phyloP scores from a whole-genome alignment of 2,888 invertebrate genomes.

The Xanthorhoe designata region DNA sequence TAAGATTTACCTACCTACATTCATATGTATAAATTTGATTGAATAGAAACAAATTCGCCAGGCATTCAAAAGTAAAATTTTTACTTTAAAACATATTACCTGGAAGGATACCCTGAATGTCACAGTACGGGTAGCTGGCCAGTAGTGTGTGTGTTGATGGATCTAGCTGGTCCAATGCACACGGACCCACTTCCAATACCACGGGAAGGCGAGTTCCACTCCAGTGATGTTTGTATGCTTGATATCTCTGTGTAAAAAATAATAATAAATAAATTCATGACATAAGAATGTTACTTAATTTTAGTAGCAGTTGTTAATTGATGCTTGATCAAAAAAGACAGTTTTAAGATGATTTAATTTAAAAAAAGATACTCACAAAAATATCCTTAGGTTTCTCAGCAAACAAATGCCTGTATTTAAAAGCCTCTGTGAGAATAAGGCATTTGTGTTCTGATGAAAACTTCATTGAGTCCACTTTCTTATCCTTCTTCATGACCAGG shows the following conservation, averaged over 20 bases:
- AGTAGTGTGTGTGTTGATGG: conserved; percentile 93
- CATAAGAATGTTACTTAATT: too few species aligned
- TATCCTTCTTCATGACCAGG: conserved; percentile 94
- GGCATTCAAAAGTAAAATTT: too few species aligned
- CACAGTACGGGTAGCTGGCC: conserved; percentile 85
- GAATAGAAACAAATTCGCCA: too few species aligned
- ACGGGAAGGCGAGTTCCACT: conserved; percentile 95
- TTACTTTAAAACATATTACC: conserved; percentile 16
- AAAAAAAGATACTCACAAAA: conserved; percentile 85
- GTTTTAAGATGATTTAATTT: background rate
- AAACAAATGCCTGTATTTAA: conserved; percentile 92
- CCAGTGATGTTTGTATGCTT: conserved; percentile 98
- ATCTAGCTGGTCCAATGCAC: conserved; percentile 96
- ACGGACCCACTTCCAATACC: conserved; percentile 95
- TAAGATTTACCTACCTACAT: too few species aligned
- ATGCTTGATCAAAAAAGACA: too few species aligned
- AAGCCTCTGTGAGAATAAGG: conserved; percentile 95
- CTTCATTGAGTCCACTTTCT: conserved; percentile 96
- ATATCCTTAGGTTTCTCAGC: conserved; percentile 92
- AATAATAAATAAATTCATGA: background rate
- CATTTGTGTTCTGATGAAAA: conserved; percentile 98
- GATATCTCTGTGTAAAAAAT: conserved; percentile 88
- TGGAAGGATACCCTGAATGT: conserved; percentile 64
- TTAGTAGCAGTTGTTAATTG: too few species aligned
- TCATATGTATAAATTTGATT: too few species aligned